Evolutionary conservation across 2,888 invertebrate species (phyloP), one percentile per base, ranked within the genome.

Genomic region (Mamestra brassicae): DNA sequence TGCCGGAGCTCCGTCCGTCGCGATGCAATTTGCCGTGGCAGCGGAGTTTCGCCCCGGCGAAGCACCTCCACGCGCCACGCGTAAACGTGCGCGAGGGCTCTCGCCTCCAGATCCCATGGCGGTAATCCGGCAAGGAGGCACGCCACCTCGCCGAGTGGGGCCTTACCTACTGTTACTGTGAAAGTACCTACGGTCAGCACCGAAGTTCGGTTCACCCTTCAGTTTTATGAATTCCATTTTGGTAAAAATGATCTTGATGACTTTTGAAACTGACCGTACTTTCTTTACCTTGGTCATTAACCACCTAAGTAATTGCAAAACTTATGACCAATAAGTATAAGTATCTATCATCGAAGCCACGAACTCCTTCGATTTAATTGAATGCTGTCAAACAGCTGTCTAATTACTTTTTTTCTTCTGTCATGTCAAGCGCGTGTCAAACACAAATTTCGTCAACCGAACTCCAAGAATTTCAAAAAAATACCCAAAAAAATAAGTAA

Each of bases 401-500:
- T 38, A 8, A 52, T 36, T n/a, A 7, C n/a, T 66, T 77, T 64
- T 60, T 58, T 26, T 26, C 26, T 26, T 47, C 45, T 15, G 10
- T 17, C 6, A 47, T 50, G 77, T 54, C 76, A 62, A 42, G 26
- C 10, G 0, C 8, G n/a, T 54, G 82, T 76, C 78, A 81, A 65
- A 60, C 11, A 71, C 38, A 74, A 38, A 52, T 69, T 61, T 68
- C 60, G 45, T 45, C 34, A 64, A 64, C 11, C 55, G 11, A 15
- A 8, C 26, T 5, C 13, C 54, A 70, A 15, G 5, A 67, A 58
- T 52, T 54, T 5, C 1, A 55, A 67, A 57, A 64, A 74, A 78
- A 80, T 42, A 55, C 36, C 34, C 45, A 69, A 72, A 80, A 82
- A 78, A 74, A 47, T 55, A 60, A 45, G 26, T 15, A 61, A 17